Conservation (phyloP, 2,797 vertebrate genomes). For the Poeciliopsis presidionis region DNA sequence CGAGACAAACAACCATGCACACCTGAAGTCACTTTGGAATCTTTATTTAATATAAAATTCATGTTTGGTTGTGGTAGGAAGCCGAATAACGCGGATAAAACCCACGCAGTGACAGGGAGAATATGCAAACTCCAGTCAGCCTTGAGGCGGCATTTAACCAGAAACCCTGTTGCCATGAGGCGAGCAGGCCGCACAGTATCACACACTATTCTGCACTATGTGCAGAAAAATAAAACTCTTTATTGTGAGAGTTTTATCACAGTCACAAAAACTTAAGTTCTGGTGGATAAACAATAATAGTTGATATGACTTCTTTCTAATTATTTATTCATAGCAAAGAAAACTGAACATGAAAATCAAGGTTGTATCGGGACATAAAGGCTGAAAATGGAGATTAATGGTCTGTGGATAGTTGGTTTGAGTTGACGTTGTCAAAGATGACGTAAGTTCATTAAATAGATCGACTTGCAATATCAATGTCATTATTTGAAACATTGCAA, state of each 20-base stretch:
- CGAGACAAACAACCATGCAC: neutral
- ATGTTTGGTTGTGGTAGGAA: neutral
- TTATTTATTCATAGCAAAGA: neutral
- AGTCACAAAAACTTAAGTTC: neutral
- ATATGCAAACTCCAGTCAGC: neutral
- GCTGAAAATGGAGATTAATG: neutral
- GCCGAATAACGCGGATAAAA: neutral
- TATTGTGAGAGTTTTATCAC: neutral
- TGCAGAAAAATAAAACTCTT: too few species aligned
- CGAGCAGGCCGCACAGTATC: neutral
- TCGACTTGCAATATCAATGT: neutral
- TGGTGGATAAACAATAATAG: neutral
- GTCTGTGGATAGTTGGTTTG: neutral
- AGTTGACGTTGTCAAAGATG: neutral
- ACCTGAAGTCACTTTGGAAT: neutral
- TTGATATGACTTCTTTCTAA: too few species aligned
- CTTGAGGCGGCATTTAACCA: neutral
- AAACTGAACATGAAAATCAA: neutral
- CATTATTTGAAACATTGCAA: neutral
- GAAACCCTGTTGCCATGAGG: neutral
- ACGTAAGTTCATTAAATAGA: neutral
- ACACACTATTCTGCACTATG: neutral
- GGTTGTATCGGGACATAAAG: neutral
- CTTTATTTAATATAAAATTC: neutral
- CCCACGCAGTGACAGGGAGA: neutral